A percentile compares a stretch with the other conserved stretches of the same genome.
Evolutionary conservation across 2,888 invertebrate genomes (phyloP).

Genomic region (Stenodera caucasica): DNA sequence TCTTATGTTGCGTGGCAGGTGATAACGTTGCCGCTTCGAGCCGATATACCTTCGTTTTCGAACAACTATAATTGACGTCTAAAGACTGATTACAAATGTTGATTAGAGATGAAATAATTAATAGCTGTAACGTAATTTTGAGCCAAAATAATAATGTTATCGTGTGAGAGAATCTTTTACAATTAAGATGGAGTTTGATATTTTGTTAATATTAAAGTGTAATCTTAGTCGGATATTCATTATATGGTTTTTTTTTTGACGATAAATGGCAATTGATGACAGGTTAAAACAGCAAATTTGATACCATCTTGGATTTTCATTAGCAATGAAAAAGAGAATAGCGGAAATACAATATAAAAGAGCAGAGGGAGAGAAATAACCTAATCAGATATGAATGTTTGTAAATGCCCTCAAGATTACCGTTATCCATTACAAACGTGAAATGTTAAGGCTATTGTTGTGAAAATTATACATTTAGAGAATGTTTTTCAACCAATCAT

Average conservation of each 20-base stretch:
- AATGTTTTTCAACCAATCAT: conserved; percentile 17
- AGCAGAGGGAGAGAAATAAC: conserved; percentile 21
- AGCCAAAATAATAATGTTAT: not conserved
- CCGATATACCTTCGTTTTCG: too few relatives aligned
- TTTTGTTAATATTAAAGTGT: too few relatives aligned
- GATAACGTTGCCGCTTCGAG: too few relatives aligned
- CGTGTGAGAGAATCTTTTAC: too few relatives aligned
- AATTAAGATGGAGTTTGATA: too few relatives aligned
- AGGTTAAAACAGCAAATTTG: conserved; percentile 11
- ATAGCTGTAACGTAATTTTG: not conserved
- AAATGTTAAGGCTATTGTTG: conserved; percentile 19
- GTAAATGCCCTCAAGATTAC: conserved; percentile 27
- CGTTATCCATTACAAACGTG: conserved; percentile 23
- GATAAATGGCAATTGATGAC: not conserved
- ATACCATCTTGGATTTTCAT: conserved; percentile 25
- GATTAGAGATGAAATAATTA: not conserved
- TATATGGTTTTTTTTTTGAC: too few relatives aligned
- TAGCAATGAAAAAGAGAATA: conserved; percentile 22
- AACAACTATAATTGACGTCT: too few relatives aligned
- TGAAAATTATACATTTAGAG: conserved; percentile 17
- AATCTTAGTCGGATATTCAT: too few relatives aligned
- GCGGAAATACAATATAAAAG: conserved; percentile 25
- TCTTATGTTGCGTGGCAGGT: too few relatives aligned
- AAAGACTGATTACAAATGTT: too few relatives aligned
- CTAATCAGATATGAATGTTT: conserved; percentile 29